Percentiles rank a stretch among this genome's conserved stretches.
phyloP scores from a whole-genome alignment of 2,888 invertebrate species.

The Conchocele bisecta region DNA sequence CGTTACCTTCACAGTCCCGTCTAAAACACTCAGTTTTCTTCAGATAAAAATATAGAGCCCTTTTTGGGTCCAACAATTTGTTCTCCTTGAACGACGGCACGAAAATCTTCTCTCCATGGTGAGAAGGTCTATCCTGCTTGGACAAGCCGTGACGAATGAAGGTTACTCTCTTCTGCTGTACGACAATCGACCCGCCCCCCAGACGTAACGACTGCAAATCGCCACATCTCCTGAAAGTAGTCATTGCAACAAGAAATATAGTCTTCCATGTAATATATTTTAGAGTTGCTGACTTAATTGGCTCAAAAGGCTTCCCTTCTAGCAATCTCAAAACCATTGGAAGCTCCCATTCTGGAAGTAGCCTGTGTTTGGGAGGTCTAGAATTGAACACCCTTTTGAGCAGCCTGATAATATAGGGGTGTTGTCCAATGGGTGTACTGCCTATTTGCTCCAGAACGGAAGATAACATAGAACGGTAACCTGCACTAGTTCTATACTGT shows the following conservation, averaged over 20 bases:
- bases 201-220: slow-evolving; percentile 36
- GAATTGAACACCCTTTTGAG: slow-evolving; percentile 42
- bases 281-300: slow-evolving; percentile 16
- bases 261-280: slow-evolving; percentile 33
- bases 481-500: slow-evolving; percentile 38
- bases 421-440: slow-evolving; percentile 30
- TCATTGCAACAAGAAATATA: slow-evolving; percentile 35
- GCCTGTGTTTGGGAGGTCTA: slow-evolving; percentile 27
- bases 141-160: slow-evolving; percentile 21
- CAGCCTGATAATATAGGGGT: slow-evolving; percentile 42
- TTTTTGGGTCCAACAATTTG: slow-evolving; percentile 30
- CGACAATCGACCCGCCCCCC: slow-evolving; percentile 25
- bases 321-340: slow-evolving; percentile 22
- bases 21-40: slow-evolving; percentile 32
- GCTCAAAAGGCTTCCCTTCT: slow-evolving; percentile 43
- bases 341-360: slow-evolving; percentile 48
- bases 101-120: slow-evolving; percentile 12
- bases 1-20: too few relatives aligned
- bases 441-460: slow-evolving; percentile 26
- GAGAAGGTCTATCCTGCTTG: slow-evolving; percentile 32
- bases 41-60: slow-evolving; percentile 23
- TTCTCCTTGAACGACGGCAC: slow-evolving; percentile 32
- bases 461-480: slow-evolving; percentile 43
- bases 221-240: slow-evolving; percentile 34
- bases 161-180: slow-evolving; percentile 25